A percentile compares a stretch with the other conserved stretches of the same genome.
phyloP scores from a whole-genome alignment of 2,113 vertebrate species.

The Cichladusa arquata region DNA sequence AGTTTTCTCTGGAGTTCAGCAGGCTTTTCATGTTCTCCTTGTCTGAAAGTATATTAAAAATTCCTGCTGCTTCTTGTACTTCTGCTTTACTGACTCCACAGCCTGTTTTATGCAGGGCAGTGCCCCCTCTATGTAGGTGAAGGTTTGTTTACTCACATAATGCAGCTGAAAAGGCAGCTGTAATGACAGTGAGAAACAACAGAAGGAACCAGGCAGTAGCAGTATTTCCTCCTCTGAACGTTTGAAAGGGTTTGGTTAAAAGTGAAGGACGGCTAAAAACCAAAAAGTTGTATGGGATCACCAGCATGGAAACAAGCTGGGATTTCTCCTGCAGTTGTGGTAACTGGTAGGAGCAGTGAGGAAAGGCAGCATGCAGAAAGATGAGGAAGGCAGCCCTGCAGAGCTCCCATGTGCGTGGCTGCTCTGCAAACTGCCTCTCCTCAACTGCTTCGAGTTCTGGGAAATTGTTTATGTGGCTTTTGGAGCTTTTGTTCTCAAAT shows the following conservation, averaged over 20 bases:
- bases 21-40: not conserved
- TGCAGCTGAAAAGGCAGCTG: not conserved
- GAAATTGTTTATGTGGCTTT: conserved; percentile 52
- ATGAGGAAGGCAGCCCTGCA: not conserved
- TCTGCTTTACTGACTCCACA: not conserved
- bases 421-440: conserved; percentile 6
- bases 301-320: not conserved
- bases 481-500: conserved; percentile 60
- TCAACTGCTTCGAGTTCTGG: not conserved
- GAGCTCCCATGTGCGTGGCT: not conserved
- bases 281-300: not conserved
- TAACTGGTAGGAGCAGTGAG: not conserved
- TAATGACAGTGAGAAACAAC: not conserved
- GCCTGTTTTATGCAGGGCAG: not conserved
- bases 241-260: not conserved
- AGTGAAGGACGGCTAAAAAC: not conserved
- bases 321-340: not conserved
- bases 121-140: not conserved
- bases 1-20: conserved; percentile 24
- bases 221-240: not conserved
- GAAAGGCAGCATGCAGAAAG: not conserved
- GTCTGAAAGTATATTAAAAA: not conserved
- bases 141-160: conserved; percentile 12
- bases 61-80: not conserved
- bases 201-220: not conserved